These are phyloP conservation scores for Crotalus tigris DNA, from an alignment of 2,113 vertebrate species.

Conservation along the genomic window DNA sequence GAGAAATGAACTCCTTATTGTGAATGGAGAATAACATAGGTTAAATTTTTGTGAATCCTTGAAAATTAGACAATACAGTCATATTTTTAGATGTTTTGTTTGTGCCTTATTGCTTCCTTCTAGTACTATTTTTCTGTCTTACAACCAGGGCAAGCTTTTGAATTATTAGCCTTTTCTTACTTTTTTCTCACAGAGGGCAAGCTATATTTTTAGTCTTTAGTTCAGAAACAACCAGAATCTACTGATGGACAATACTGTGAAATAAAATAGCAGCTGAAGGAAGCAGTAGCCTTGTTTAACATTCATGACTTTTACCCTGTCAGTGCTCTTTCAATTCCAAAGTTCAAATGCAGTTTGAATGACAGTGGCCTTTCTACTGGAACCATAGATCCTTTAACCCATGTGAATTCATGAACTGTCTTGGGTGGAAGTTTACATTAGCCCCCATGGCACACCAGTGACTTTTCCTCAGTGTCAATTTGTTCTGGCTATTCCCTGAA, in stretches of 20 bases:
- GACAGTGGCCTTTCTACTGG: conserved; percentile 30
- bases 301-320: conserved; percentile 23
- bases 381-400: conserved; percentile 20
- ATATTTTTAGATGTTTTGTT: not conserved
- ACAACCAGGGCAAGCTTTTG: not conserved
- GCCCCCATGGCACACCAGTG: not conserved
- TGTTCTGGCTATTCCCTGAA: not conserved
- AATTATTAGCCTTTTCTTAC: not conserved
- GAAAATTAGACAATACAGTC: not conserved
- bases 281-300: conserved; percentile 13
- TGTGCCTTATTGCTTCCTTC: not conserved
- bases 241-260: conserved; percentile 6
- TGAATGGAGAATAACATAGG: not conserved
- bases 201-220: conserved; percentile 7
- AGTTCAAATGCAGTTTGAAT: conserved; percentile 29
- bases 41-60: not conserved
- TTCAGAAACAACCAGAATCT: conserved; percentile 9
- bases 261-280: conserved; percentile 6
- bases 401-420: conserved; percentile 28
- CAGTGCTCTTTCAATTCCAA: conserved; percentile 22
- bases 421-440: conserved; percentile 5
- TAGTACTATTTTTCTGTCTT: not conserved
- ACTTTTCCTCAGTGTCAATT: not conserved
- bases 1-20: not conserved
- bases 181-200: not conserved